Evolutionary conservation across 2,888 invertebrate genomes (phyloP).

Genomic region (Rhagonycha lutea): DNA sequence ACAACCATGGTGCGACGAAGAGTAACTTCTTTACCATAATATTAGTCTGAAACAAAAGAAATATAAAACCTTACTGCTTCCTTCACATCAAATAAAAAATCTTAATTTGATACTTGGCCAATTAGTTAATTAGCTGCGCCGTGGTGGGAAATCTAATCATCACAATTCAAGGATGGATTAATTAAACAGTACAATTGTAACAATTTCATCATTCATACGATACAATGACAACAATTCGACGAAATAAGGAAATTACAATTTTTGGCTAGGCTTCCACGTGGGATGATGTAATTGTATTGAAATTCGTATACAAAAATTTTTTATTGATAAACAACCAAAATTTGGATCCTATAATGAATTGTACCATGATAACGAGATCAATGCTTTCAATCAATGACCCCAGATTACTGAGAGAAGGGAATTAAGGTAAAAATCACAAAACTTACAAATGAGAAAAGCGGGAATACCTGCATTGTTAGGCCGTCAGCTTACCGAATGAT

Average conservation of each 20-base stretch:
- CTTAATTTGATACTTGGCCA: too few relatives aligned
- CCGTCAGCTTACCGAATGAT: too few relatives aligned
- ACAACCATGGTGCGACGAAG: slow-evolving; percentile 12
- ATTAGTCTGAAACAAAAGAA: slow-evolving; percentile 13
- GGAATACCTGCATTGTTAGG: too few relatives aligned
- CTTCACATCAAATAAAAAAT: background rate
- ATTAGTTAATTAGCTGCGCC: background rate
- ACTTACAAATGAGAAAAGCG: too few relatives aligned
- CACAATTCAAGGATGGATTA: background rate
- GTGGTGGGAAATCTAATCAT: background rate
- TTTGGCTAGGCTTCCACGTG: background rate
- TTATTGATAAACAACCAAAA: too few relatives aligned
- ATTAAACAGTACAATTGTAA: background rate
- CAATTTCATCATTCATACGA: background rate
- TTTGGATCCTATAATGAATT: too few relatives aligned
- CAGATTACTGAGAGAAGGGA: background rate
- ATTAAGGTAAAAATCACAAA: too few relatives aligned
- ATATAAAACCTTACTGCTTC: background rate
- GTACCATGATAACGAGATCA: too few relatives aligned
- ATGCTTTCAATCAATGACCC: background rate
- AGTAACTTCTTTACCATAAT: slow-evolving; percentile 24
- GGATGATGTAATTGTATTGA: too few relatives aligned
- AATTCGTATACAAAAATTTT: too few relatives aligned
- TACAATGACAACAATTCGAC: background rate
- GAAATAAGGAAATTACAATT: background rate